phyloP scores from a whole-genome alignment of 2,113 vertebrate species.

The Macaca mulatta region DNA sequence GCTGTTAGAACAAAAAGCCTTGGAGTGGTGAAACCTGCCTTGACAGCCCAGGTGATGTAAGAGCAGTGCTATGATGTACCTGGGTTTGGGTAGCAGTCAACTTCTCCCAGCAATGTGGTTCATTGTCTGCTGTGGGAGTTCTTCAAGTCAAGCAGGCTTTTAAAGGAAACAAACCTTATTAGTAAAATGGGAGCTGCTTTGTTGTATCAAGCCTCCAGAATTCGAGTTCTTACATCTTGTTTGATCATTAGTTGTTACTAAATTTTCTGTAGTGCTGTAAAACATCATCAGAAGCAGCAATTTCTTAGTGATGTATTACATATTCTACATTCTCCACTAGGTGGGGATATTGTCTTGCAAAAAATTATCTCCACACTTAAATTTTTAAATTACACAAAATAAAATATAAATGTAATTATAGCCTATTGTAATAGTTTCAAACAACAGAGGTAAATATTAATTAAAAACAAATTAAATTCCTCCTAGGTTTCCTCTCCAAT shows the following conservation, averaged over 20 bases:
- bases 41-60: neutral
- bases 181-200: neutral
- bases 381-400: neutral
- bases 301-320: slow-evolving; percentile 23
- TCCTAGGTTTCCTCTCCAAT: neutral
- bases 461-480: slow-evolving; percentile 37
- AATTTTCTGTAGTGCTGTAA: slow-evolving; percentile 9
- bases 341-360: slow-evolving; percentile 55
- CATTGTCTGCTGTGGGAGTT: neutral
- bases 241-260: neutral
- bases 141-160: neutral
- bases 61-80: neutral
- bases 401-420: neutral
- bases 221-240: neutral
- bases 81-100: neutral
- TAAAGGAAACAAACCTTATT: neutral
- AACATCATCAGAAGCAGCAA: neutral
- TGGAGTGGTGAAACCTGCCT: neutral
- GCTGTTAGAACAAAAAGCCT: neutral
- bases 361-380: neutral
- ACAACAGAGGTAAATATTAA: neutral
- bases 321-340: slow-evolving; percentile 64
- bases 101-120: neutral
- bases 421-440: neutral
- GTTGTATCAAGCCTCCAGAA: neutral